Conservation (phyloP, 2,888 invertebrate species). For the Pardosa pseudoannulata region DNA sequence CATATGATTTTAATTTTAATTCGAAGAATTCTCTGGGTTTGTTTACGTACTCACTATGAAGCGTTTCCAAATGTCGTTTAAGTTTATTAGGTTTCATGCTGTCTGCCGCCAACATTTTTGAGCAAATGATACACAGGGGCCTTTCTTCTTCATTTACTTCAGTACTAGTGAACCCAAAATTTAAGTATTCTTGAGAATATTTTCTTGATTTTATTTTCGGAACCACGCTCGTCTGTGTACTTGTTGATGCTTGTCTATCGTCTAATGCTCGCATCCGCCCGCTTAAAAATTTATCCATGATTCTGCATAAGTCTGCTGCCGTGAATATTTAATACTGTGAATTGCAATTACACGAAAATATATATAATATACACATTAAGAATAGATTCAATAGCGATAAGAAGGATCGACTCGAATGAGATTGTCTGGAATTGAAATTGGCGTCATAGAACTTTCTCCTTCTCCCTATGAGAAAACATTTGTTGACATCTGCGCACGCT, state of each 20-base stretch:
- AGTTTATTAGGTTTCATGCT: constrained; percentile 19
- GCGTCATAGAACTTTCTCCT: too few species aligned
- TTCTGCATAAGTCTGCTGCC: too few species aligned
- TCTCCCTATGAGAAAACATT: too few species aligned
- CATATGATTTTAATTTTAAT: neutral
- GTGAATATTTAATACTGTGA: too few species aligned
- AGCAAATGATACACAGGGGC: constrained; percentile 23
- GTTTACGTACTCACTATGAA: constrained; percentile 4
- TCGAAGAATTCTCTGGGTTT: constrained; percentile 11
- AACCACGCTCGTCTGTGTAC: constrained; percentile 11
- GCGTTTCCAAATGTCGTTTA: constrained; percentile 19
- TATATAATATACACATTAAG: too few species aligned
- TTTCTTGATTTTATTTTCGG: constrained; percentile 6
- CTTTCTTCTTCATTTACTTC: constrained; percentile 24
- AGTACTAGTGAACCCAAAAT: constrained; percentile 21
- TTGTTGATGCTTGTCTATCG: constrained; percentile 24
- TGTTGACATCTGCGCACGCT: too few species aligned
- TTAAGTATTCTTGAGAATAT: constrained; percentile 7
- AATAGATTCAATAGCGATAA: too few species aligned
- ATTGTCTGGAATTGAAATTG: too few species aligned
- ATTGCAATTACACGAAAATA: too few species aligned
- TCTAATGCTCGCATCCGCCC: constrained; percentile 12
- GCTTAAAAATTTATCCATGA: too few species aligned
- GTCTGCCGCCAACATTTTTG: constrained; percentile 6
- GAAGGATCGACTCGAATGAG: too few species aligned